These are phyloP conservation scores for Papio anubis DNA, from an alignment of 2,113 vertebrate genomes.

Conservation along the genomic window DNA sequence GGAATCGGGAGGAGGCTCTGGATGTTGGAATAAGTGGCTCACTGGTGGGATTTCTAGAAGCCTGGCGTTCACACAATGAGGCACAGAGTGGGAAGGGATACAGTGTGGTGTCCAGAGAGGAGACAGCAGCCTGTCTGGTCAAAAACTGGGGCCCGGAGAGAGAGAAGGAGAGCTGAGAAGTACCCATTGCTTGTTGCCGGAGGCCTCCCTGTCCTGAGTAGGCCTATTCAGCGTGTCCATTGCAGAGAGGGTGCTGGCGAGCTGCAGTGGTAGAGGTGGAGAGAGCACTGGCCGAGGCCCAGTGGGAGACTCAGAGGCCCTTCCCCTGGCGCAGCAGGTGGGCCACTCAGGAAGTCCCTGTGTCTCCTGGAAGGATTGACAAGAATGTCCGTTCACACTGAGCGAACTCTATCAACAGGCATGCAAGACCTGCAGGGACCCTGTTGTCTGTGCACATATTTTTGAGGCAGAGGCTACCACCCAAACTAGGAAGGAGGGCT, in stretches of 20 bases:
- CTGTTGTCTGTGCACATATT: background rate
- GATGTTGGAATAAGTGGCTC: background rate
- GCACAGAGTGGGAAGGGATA: accelerated
- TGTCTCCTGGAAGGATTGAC: accelerated
- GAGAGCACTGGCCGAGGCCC: accelerated
- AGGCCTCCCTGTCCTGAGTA: accelerated
- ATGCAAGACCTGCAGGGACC: background rate
- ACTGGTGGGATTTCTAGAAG: background rate
- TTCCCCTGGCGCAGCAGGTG: accelerated
- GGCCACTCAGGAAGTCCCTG: accelerated
- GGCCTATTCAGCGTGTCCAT: accelerated
- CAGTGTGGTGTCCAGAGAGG: accelerated
- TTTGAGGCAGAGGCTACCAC: background rate
- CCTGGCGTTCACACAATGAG: accelerated
- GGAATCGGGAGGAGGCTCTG: background rate
- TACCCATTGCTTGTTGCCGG: accelerated
- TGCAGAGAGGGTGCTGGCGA: accelerated
- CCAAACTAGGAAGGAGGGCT: accelerated
- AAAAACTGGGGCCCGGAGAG: background rate
- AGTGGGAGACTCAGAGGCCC: too few species aligned
- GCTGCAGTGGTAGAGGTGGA: accelerated
- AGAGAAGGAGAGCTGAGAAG: too few species aligned
- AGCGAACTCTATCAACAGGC: too few species aligned
- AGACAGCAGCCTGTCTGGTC: background rate
- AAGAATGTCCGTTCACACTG: accelerated